Evolutionary conservation across 2,113 vertebrate genomes (phyloP).

Genomic region (Sylvietta virens): DNA sequence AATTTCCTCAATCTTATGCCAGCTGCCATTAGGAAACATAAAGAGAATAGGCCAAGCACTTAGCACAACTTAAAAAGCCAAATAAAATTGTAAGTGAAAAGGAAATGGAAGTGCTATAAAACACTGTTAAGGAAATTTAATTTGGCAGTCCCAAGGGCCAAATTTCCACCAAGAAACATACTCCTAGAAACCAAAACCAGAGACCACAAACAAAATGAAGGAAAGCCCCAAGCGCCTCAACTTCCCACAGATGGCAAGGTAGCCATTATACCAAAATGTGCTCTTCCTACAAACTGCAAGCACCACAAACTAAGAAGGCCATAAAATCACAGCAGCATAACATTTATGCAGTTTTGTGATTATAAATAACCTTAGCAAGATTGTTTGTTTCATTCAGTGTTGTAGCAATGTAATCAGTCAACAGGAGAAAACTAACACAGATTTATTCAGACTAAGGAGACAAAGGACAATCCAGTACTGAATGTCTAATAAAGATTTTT

Average conservation of each 20-base stretch:
- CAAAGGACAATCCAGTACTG: not conserved
- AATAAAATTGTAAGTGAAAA: constrained; percentile 22
- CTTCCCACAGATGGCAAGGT: not conserved
- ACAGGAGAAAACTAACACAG: not conserved
- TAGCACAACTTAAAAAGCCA: not conserved
- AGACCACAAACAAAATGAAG: not conserved
- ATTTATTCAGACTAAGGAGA: not conserved
- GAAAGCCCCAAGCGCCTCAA: not conserved
- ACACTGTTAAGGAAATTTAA: not conserved
- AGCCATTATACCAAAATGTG: not conserved
- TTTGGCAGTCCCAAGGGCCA: not conserved
- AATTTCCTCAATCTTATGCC: not conserved
- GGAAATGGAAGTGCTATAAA: not conserved
- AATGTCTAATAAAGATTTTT: not conserved
- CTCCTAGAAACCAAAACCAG: not conserved
- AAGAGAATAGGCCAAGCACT: constrained; percentile 1
- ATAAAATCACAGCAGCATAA: not conserved
- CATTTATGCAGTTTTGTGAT: not conserved
- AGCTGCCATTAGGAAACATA: not conserved
- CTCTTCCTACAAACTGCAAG: not conserved
- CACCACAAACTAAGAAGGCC: not conserved
- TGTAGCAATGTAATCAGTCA: not conserved
- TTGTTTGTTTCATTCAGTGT: not conserved
- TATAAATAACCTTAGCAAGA: constrained; percentile 10
- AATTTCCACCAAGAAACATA: not conserved